phyloP scores from a whole-genome alignment of 2,113 vertebrate genomes.

The Saguinus imperator region DNA sequence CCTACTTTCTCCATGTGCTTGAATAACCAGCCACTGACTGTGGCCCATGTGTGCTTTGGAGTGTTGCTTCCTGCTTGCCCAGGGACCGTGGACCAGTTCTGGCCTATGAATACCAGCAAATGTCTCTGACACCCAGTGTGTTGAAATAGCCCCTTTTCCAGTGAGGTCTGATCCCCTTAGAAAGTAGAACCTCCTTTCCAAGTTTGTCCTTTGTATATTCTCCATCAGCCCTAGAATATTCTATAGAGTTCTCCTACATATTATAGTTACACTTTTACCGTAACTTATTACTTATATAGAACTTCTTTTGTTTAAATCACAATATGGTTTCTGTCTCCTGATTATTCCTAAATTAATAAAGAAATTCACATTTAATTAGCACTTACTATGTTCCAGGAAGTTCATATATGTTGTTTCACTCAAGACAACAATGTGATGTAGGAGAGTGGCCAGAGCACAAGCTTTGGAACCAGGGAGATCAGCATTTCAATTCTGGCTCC shows the following conservation, averaged over 20 bases:
- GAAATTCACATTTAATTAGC: neutral
- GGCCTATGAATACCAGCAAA: neutral
- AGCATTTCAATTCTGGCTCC: neutral
- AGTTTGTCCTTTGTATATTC: neutral
- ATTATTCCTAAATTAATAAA: neutral
- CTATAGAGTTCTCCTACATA: neutral
- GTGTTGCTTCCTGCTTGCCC: too few species aligned
- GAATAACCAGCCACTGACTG: neutral
- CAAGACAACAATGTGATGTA: rapidly evolving
- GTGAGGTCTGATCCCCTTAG: neutral
- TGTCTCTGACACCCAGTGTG: neutral
- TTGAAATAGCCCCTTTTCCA: neutral
- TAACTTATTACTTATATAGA: neutral
- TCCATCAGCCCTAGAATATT: neutral
- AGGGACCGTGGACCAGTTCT: neutral
- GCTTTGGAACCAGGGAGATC: neutral
- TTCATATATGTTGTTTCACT: neutral
- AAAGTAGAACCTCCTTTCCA: neutral
- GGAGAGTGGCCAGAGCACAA: too few species aligned
- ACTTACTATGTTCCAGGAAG: neutral
- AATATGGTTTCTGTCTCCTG: neutral
- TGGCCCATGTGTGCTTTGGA: neutral
- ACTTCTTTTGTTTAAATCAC: neutral
- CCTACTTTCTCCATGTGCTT: rapidly evolving
- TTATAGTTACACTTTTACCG: neutral